A percentile compares a stretch with the other conserved stretches of the same genome.
phyloP scores from a whole-genome alignment of 1,140 invertebrate genomes.

The Meteorus sp. region DNA sequence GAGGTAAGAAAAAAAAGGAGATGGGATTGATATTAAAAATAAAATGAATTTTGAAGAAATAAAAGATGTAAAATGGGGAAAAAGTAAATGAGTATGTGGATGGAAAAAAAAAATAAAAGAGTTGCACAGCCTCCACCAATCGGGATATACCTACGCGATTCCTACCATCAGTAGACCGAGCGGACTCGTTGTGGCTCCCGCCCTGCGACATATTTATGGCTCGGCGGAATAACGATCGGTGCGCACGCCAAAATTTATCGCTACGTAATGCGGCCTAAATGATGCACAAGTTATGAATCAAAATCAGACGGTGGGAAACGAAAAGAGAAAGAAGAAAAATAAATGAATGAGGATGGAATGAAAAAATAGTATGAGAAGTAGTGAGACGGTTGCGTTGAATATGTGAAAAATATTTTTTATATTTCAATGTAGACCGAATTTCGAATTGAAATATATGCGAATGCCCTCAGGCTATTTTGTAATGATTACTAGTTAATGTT shows the following conservation, averaged over 20 bases:
- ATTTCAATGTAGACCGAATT: conserved; percentile 4
- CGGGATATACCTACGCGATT: conserved; percentile 29
- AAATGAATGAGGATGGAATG: background rate
- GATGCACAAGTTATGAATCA: conserved; percentile 33
- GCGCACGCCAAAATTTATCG: conserved; percentile 33
- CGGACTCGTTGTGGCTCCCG: conserved; percentile 16
- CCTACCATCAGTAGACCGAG: conserved; percentile 24
- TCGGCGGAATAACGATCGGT: conserved; percentile 32
- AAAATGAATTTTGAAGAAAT: background rate
- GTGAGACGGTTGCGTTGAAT: too few species aligned
- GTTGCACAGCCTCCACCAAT: conserved; percentile 16
- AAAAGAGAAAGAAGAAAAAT: background rate
- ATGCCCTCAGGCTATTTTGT: too few species aligned
- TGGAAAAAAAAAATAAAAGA: conserved; percentile 11
- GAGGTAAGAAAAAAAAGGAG: background rate
- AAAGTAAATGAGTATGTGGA: background rate
- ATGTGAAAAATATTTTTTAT: too few species aligned
- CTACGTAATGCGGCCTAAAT: conserved; percentile 35
- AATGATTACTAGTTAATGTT: too few species aligned
- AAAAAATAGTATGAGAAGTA: background rate
- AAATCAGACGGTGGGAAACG: conserved; percentile 27
- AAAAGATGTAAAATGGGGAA: too few species aligned
- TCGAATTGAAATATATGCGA: too few species aligned
- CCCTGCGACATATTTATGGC: conserved; percentile 31
- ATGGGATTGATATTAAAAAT: background rate